phyloP scores from a whole-genome alignment of 2,797 vertebrate species.

The Pempheris klunzingeri region DNA sequence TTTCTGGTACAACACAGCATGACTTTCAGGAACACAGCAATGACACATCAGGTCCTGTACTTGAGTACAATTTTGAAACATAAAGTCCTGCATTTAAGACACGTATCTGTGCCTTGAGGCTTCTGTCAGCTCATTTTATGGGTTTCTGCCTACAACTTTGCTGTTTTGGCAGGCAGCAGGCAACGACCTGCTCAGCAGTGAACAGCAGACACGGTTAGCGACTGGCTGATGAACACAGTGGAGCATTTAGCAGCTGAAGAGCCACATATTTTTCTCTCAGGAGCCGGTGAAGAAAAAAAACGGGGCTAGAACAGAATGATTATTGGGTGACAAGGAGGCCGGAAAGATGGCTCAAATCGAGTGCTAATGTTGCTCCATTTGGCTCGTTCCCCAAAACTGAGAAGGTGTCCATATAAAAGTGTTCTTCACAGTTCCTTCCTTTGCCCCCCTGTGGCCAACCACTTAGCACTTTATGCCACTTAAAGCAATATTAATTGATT shows the following conservation, averaged over 20 bases:
- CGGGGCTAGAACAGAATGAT: background rate
- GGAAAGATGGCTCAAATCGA: background rate
- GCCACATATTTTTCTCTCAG: background rate
- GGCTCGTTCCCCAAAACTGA: too few relatives aligned
- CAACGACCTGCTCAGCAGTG: too few relatives aligned
- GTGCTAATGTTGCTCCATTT: too few relatives aligned
- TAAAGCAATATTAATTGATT: background rate
- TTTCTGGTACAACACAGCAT: background rate
- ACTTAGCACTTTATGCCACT: background rate
- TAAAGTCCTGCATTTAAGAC: too few relatives aligned
- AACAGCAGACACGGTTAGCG: background rate
- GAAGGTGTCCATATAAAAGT: too few relatives aligned
- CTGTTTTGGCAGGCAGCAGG: background rate
- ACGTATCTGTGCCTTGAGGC: too few relatives aligned
- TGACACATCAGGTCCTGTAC: background rate
- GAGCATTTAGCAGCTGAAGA: too few relatives aligned
- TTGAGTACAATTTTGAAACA: background rate
- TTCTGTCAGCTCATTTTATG: background rate
- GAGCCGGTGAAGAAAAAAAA: background rate
- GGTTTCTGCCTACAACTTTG: background rate
- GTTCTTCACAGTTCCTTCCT: too few relatives aligned
- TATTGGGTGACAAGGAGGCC: background rate
- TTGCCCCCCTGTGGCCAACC: too few relatives aligned
- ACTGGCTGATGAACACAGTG: too few relatives aligned
- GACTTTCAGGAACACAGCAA: slow-evolving; percentile 6